Base-by-base conservation (phyloP, 2,113 vertebrate genomes). In the Microtus ochrogaster region DNA sequence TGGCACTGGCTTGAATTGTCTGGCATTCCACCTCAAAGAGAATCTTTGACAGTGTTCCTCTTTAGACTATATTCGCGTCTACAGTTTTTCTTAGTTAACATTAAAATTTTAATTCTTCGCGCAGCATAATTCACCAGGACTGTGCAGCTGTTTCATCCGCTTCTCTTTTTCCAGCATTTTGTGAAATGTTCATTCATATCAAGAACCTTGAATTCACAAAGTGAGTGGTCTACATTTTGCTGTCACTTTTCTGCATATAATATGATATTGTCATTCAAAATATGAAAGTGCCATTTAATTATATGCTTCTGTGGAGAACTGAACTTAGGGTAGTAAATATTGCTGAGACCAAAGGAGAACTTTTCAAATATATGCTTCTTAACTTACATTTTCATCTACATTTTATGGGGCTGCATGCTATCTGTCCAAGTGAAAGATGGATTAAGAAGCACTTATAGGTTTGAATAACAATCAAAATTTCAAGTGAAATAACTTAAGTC, bases 11-110 rank as follows among this genome's bases (percentile, higher is more conserved):
- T 97, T 95, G 96, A 77, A 66, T 55, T 98, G 68, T 91, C 96
- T 98, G 98, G 98, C 97, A 97, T 90, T 89, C 93, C 98, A 98
- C 97, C 98, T 98, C 90, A 92, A 98, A 98, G 82, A 94, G 93
- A 96, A 68, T 95, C 96, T 97, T 89, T 97, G 97, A 98, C 96
- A 98, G 94, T 85, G 44, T 83, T 83, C 89, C 97, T 97, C 58
- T 81, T 97, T 96, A 97, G 94, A 94, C 92, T 97, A 91, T 97
- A 97, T 98, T 98, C 96, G 58, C 61, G 96, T 98, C 10, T 17
- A 93, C 26, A 91, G 96, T 97, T 98, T 97, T 76, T 12, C 74
- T 96, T 93, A 95, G 94, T 98, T 97, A 98, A 92, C 96, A 97
- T 96, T 95, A 97, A 98, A 98, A 96, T 90, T 92, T 95, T 97